phyloP scores from a whole-genome alignment of 2,113 vertebrate genomes.

The Urocynchramus pylzowi region DNA sequence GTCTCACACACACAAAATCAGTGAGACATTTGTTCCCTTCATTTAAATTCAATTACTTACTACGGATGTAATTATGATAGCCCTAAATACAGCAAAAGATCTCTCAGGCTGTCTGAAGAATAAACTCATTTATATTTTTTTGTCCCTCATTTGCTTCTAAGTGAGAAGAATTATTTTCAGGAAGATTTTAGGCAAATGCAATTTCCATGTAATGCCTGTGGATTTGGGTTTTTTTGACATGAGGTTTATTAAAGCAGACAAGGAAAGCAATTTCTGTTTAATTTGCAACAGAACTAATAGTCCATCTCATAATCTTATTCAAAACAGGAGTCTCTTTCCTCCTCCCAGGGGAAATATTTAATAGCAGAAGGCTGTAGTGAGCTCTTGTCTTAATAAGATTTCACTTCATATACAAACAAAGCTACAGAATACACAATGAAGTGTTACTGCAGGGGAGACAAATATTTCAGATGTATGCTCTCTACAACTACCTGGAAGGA shows the following conservation, averaged over 20 bases:
- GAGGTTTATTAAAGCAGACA: constrained; percentile 36
- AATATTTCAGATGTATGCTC: background rate
- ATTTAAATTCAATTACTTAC: constrained; percentile 9
- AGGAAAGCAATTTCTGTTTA: constrained; percentile 25
- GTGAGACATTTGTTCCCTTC: background rate
- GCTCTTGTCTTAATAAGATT: background rate
- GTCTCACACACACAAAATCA: background rate
- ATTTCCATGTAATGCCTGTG: background rate
- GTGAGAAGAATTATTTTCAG: background rate
- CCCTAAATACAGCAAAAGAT: background rate
- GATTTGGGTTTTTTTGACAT: background rate
- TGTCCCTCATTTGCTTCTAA: background rate
- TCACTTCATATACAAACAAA: constrained; percentile 1
- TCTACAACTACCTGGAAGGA: background rate
- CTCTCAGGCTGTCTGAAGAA: background rate
- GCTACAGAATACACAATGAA: background rate
- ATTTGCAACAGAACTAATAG: constrained; percentile 30
- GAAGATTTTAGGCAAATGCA: background rate
- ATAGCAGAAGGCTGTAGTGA: background rate
- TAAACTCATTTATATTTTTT: background rate
- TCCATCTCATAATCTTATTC: constrained; percentile 26
- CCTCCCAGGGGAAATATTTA: background rate
- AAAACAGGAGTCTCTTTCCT: constrained; percentile 20
- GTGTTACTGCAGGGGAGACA: background rate
- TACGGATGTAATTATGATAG: background rate